phyloP scores from a whole-genome alignment of 2,113 vertebrate species.

The Xerus inauris region DNA sequence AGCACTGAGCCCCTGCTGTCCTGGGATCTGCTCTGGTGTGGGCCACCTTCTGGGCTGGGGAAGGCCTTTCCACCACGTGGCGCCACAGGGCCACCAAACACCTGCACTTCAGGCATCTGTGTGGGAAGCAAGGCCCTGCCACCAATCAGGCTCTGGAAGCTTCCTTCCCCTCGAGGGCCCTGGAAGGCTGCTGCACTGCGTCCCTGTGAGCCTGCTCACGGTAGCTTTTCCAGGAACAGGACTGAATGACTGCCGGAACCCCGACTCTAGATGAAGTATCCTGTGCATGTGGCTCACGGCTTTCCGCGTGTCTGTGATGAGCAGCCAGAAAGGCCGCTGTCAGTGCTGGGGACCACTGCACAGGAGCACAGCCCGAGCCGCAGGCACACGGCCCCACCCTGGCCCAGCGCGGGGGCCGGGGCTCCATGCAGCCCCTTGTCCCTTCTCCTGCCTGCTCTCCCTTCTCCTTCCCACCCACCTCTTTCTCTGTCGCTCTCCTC shows the following conservation, averaged over 20 bases:
- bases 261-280: background rate
- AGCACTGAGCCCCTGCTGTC: too few species aligned
- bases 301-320: conserved; percentile 29
- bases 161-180: background rate
- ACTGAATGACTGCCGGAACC: conserved; percentile 53
- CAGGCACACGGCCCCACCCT: too few species aligned
- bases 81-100: background rate
- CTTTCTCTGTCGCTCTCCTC: too few species aligned
- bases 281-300: background rate
- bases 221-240: conserved; percentile 56
- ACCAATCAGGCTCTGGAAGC: conserved; percentile 42
- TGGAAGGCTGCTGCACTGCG: background rate
- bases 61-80: background rate
- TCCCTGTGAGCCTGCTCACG: conserved; percentile 51
- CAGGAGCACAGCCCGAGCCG: too few species aligned
- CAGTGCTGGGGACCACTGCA: too few species aligned
- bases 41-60: background rate
- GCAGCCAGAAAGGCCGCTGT: background rate
- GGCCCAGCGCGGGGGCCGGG: too few species aligned
- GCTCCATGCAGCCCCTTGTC: too few species aligned
- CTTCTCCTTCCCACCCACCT: background rate
- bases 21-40: background rate
- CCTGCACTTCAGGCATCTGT: background rate
- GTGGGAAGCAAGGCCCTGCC: background rate
- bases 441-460: background rate